Conservation (phyloP, 35 echinoderm and acorn worm species). For the Lytechinus variegatus region DNA sequence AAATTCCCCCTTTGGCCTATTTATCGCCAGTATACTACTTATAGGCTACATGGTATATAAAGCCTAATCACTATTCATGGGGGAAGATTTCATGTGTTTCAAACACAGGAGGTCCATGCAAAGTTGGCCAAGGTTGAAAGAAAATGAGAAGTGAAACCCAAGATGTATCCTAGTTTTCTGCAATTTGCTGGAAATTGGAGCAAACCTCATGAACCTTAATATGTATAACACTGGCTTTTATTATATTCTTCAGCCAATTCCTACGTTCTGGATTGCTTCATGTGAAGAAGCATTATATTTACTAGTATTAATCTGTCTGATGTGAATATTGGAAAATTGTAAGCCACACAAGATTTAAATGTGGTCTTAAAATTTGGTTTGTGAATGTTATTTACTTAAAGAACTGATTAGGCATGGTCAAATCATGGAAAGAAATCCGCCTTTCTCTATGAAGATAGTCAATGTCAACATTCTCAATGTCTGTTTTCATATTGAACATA, state of each 20-base stretch:
- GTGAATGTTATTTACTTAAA: too few relatives aligned
- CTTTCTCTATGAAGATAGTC: too few relatives aligned
- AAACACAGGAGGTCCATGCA: background rate
- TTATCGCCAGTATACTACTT: too few relatives aligned
- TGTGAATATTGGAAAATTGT: too few relatives aligned
- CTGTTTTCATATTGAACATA: background rate
- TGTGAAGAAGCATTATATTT: background rate
- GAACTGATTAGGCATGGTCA: too few relatives aligned
- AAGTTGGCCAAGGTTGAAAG: background rate
- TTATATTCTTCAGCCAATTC: background rate
- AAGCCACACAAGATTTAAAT: too few relatives aligned
- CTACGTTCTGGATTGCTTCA: background rate
- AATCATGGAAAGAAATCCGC: too few relatives aligned
- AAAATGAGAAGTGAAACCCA: constrained; percentile 10
- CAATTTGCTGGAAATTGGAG: constrained; percentile 3
- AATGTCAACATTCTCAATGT: too few relatives aligned
- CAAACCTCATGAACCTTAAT: background rate
- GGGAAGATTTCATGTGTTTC: background rate
- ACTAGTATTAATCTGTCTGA: background rate
- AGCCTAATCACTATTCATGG: background rate
- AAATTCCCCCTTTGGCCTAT: background rate
- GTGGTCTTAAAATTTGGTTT: too few relatives aligned
- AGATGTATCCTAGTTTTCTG: background rate
- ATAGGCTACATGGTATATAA: background rate
- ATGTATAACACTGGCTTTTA: background rate